Conservation (phyloP, 2,113 vertebrate species). For the Stercorarius parasiticus region DNA sequence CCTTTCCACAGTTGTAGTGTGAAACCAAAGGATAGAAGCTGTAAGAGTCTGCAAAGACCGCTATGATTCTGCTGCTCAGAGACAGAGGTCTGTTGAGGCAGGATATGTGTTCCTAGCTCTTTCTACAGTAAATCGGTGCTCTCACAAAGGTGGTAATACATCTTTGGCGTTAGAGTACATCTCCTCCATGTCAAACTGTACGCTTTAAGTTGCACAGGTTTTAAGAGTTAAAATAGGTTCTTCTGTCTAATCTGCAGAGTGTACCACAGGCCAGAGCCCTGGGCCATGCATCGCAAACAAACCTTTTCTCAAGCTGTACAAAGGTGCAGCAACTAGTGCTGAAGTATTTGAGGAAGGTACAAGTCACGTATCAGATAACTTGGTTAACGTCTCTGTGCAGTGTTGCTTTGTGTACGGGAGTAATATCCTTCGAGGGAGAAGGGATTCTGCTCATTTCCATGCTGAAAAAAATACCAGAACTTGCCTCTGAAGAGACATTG, state of each 20-base stretch:
- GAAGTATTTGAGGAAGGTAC: neutral
- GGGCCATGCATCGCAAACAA: neutral
- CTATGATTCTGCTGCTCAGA: neutral
- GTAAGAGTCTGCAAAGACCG: neutral
- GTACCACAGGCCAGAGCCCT: neutral
- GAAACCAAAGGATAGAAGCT: neutral
- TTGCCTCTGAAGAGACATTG: neutral
- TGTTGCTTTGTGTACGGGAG: neutral
- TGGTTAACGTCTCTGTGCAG: neutral
- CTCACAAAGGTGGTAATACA: neutral
- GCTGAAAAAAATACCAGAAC: neutral
- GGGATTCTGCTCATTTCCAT: neutral
- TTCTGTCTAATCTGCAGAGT: neutral
- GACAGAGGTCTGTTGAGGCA: neutral
- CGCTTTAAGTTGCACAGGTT: neutral
- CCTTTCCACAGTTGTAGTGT: neutral
- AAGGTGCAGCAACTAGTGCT: neutral
- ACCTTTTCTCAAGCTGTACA: neutral
- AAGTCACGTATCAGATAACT: neutral
- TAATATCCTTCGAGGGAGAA: neutral
- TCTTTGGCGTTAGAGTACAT: neutral
- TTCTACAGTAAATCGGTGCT: neutral
- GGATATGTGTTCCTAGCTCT: neutral
- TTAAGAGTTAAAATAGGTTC: neutral
- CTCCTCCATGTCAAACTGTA: neutral